phyloP scores from a whole-genome alignment of 2,888 invertebrate genomes.

The Octodonta nipae region DNA sequence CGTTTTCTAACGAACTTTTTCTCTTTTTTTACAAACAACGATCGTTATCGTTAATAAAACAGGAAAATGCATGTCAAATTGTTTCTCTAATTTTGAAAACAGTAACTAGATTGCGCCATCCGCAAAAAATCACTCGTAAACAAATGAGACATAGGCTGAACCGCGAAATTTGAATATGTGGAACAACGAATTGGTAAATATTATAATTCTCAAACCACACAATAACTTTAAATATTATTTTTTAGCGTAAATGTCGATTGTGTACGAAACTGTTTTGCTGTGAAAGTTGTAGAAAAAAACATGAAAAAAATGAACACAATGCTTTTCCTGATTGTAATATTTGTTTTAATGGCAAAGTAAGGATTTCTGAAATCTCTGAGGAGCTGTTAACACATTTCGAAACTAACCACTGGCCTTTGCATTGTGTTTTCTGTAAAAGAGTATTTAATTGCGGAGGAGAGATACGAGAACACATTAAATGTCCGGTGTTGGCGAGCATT shows the following conservation, averaged over 20 bases:
- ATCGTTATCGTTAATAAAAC: no score
- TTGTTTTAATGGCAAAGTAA: conserved; percentile 23
- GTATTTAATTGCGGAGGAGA: conserved; percentile 21
- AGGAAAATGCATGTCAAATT: no score
- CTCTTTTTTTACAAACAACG: no score
- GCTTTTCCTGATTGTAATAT: conserved; percentile 25
- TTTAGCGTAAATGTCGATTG: conserved; percentile 26
- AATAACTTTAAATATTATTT: no score
- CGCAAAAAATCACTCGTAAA: no score
- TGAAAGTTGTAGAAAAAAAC: conserved; percentile 24
- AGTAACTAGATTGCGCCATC: no score
- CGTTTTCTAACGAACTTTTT: no score
- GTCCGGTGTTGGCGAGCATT: conserved; percentile 12
- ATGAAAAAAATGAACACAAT: conserved; percentile 23
- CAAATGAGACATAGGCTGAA: no score
- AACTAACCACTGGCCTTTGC: conserved; percentile 24
- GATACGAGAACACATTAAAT: conserved; percentile 19
- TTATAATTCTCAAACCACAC: no score
- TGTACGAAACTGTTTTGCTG: conserved; percentile 28
- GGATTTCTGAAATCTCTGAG: conserved; percentile 14
- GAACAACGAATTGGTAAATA: no score
- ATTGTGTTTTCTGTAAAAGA: conserved; percentile 24
- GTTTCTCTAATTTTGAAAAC: no score
- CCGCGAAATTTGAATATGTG: no score
- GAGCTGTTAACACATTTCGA: conserved; percentile 22